phyloP scores from a whole-genome alignment of 2,113 vertebrate species.

The Coturnix japonica region DNA sequence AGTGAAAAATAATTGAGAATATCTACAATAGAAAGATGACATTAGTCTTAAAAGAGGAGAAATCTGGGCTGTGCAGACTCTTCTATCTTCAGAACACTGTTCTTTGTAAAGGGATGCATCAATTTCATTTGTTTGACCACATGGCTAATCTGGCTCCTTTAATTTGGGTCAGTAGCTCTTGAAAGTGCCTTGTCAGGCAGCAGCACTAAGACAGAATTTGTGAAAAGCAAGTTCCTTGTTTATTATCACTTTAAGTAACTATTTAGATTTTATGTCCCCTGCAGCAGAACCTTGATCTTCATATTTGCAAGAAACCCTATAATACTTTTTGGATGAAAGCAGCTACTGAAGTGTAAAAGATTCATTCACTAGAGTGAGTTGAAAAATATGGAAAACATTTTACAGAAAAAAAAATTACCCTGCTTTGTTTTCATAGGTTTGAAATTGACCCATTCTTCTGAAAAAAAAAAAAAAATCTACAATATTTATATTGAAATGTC shows the following conservation, averaged over 20 bases:
- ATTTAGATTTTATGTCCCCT: not conserved
- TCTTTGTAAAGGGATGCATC: not conserved
- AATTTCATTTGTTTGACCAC: not conserved
- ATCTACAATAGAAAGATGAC: not conserved
- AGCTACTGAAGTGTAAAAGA: not conserved
- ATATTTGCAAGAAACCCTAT: not conserved
- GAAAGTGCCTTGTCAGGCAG: not conserved
- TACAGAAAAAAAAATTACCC: not conserved
- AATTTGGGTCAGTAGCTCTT: not conserved
- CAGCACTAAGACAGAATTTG: not conserved
- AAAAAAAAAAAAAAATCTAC: not conserved
- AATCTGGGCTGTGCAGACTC: not conserved
- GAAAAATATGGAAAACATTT: not conserved
- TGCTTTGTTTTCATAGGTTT: not conserved
- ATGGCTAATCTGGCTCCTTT: not conserved
- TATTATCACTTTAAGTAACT: not conserved
- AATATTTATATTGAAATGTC: not conserved
- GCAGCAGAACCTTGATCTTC: not conserved
- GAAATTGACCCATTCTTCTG: not conserved
- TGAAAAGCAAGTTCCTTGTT: not conserved
- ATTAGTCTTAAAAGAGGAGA: not conserved
- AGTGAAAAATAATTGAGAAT: not conserved
- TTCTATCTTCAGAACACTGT: not conserved
- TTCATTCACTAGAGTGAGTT: not conserved
- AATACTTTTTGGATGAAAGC: not conserved